Conservation (phyloP, 2,888 invertebrate species). For the Drepana falcataria region DNA sequence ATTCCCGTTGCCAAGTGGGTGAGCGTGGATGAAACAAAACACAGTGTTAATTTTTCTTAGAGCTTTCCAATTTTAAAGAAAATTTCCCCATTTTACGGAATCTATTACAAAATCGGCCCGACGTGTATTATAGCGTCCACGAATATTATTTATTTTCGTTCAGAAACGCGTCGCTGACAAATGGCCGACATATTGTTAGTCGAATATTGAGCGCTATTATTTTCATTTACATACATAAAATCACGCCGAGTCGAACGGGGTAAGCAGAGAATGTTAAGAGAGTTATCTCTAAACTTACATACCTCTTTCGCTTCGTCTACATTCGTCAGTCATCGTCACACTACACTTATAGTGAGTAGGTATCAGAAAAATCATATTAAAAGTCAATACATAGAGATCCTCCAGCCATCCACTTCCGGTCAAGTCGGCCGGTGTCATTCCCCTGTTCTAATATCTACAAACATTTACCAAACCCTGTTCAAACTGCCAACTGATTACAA, state of each 20-base stretch:
- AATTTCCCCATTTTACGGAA: conserved; percentile 2
- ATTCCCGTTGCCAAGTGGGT: conserved; percentile 63
- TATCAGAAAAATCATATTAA: too few relatives aligned
- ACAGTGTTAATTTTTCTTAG: conserved; percentile 34
- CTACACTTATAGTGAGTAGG: too few relatives aligned
- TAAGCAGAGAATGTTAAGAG: too few relatives aligned
- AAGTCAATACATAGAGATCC: background rate
- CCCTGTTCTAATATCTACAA: background rate
- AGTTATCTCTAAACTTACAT: too few relatives aligned
- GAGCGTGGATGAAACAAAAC: conserved; percentile 58
- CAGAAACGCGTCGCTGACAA: conserved; percentile 27
- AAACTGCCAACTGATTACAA: conserved; percentile 7
- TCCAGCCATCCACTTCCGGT: background rate
- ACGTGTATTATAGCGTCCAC: too few relatives aligned
- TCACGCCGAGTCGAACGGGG: too few relatives aligned
- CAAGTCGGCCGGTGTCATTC: background rate
- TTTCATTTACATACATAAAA: too few relatives aligned
- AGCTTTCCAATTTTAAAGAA: conserved; percentile 9
- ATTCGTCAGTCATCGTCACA: too few relatives aligned
- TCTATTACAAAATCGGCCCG: conserved; percentile 1
- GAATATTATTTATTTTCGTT: conserved; percentile 29
- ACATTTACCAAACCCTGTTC: background rate
- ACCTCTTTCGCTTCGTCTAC: too few relatives aligned
- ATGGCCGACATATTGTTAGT: conserved; percentile 30
- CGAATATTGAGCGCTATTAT: too few relatives aligned